A percentile compares a stretch with the other conserved stretches of the same genome.
Evolutionary conservation across 2,113 vertebrate species (phyloP).

Genomic region (Balaenoptera acutorostrata): DNA sequence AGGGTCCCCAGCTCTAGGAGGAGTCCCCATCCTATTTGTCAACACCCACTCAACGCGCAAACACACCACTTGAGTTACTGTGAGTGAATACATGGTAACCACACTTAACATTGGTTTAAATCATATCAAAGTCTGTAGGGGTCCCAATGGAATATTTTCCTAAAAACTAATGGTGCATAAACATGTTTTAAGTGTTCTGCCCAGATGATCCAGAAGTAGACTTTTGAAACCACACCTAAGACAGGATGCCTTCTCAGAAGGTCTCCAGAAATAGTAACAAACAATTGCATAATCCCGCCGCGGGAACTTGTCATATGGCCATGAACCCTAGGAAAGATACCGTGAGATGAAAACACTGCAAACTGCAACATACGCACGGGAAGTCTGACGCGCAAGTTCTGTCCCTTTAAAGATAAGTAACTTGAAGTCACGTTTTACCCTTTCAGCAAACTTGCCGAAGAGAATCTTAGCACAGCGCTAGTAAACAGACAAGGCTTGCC

Average conservation of each 20-base stretch:
- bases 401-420: not conserved
- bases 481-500: not conserved
- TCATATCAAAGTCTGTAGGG: too few species aligned
- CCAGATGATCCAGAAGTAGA: not conserved
- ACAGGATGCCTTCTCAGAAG: not conserved
- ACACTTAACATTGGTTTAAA: not conserved
- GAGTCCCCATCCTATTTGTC: not conserved
- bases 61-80: fast-evolving
- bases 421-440: not conserved
- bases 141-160: not conserved
- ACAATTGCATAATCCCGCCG: too few species aligned
- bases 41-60: fast-evolving
- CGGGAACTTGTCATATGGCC: fast-evolving
- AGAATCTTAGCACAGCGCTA: not conserved
- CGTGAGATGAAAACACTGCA: not conserved
- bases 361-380: fast-evolving
- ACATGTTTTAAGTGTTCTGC: not conserved
- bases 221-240: not conserved
- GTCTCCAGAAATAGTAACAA: not conserved
- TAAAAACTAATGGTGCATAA: not conserved
- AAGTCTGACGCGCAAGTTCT: fast-evolving
- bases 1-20: fast-evolving
- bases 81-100: not conserved
- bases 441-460: not conserved
- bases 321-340: not conserved